phyloP scores from a whole-genome alignment of 2,888 invertebrate genomes.

The Apotomis betuletana region DNA sequence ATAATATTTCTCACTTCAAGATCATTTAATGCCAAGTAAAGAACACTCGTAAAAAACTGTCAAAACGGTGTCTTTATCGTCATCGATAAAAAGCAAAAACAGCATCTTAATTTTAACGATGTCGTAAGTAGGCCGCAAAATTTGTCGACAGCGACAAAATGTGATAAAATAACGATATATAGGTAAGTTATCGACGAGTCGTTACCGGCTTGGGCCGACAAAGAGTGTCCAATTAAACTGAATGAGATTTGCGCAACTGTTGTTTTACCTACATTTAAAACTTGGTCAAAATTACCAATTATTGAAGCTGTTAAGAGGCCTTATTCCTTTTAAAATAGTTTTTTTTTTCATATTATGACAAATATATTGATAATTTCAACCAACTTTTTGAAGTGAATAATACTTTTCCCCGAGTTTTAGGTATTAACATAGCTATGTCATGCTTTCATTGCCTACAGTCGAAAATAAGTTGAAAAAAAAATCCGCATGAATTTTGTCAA shows the following conservation, averaged over 20 bases:
- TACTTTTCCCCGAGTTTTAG: no score
- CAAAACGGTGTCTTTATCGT: constrained; percentile 2
- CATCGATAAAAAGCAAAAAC: constrained; percentile 7
- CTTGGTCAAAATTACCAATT: constrained; percentile 2
- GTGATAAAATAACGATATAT: constrained; percentile 1
- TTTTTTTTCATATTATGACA: no score
- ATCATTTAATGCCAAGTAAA: background rate
- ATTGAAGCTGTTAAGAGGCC: background rate
- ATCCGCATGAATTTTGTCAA: no score
- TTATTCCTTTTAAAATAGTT: no score
- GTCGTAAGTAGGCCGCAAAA: constrained; percentile 1
- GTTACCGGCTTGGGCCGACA: background rate
- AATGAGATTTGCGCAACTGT: constrained; percentile 4
- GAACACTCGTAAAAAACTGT: background rate
- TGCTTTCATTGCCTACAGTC: no score
- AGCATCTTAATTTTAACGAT: constrained; percentile 1
- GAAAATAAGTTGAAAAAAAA: no score
- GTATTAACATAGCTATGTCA: no score
- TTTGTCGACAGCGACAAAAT: constrained; percentile 4
- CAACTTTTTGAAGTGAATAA: no score
- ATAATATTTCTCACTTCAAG: background rate
- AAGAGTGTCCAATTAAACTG: constrained; percentile 3
- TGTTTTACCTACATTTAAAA: constrained; percentile 10
- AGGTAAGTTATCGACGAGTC: constrained; percentile 9
- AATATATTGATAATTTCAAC: no score